Conservation (phyloP, 2,888 invertebrate species). For the Epirrita christyi region DNA sequence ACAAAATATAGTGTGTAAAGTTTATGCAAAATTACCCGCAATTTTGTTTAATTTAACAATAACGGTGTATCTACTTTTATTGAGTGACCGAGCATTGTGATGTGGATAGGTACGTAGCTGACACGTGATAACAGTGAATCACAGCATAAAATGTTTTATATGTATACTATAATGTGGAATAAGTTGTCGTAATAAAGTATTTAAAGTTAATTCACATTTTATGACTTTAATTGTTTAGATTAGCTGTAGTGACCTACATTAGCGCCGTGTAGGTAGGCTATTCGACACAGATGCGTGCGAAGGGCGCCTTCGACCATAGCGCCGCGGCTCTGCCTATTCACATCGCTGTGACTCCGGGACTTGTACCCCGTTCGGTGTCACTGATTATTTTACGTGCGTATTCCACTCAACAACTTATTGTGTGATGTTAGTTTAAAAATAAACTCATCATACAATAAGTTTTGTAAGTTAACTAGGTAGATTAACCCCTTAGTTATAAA, state of each 20-base stretch:
- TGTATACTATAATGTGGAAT: slow-evolving; percentile 83
- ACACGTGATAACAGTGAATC: slow-evolving; percentile 81
- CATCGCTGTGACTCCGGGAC: slow-evolving; percentile 61
- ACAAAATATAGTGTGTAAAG: slow-evolving; percentile 82
- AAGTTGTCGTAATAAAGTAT: slow-evolving; percentile 85
- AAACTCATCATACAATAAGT: slow-evolving; percentile 25
- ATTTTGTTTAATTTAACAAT: slow-evolving; percentile 72
- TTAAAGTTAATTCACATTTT: slow-evolving; percentile 80
- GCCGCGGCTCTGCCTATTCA: slow-evolving; percentile 60
- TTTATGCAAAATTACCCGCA: slow-evolving; percentile 73
- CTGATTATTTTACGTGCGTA: slow-evolving; percentile 63
- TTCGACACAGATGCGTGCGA: slow-evolving; percentile 8
- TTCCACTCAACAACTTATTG: slow-evolving; percentile 75
- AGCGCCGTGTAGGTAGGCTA: slow-evolving; percentile 45
- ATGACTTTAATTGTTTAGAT: slow-evolving; percentile 74
- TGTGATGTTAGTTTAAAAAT: slow-evolving; percentile 82
- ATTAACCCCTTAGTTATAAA: slow-evolving; percentile 51
- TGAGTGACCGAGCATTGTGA: slow-evolving; percentile 78
- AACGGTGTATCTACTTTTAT: slow-evolving; percentile 65
- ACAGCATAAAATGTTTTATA: slow-evolving; percentile 83
- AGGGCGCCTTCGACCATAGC: slow-evolving; percentile 10
- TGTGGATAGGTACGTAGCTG: slow-evolving; percentile 82
- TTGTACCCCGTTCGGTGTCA: slow-evolving; percentile 37
- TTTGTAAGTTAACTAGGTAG: slow-evolving; percentile 82
- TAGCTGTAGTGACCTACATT: slow-evolving; percentile 60